Evolutionary conservation across 2,113 vertebrate genomes (phyloP), one percentile per base, ranked within the genome.

Genomic region (Embiotoca jacksoni): DNA sequence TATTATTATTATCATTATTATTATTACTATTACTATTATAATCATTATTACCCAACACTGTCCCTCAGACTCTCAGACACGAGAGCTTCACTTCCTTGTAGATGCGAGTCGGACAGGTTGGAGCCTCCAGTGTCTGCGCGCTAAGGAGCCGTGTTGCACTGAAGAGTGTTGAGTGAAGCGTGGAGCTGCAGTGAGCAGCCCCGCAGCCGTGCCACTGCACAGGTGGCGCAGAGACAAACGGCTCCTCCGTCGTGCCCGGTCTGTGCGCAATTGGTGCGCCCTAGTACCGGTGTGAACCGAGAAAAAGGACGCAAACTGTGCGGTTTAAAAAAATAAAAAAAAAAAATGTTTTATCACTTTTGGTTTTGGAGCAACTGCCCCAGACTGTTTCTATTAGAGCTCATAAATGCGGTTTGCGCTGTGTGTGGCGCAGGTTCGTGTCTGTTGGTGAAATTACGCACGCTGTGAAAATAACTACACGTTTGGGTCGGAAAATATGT

Each of bases 31-130:
- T 47, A 61, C 54, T 57, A 32, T 30, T n/a, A 15, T 39, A 30
- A 33, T 33, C 7, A 7, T 30, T 33, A 4, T 70, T 49, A 11
- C 3, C 33, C 11, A 6, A 1, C 11, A 16, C 37, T 32, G 7
- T 35, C 46, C 8, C 52, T 14, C 13, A 54, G 61, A 30, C 31
- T 33, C 2, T 10, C 23, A 23, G 7, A 36, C 11, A 6, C 3
- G 9, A 30, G 11, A 44, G 30, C 9, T 72, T 36, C 44, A 83
- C 81, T 91, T 86, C 81, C 84, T 80, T 62, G 79, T 83, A 81
- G n/a, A 65, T 63, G 62, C 15, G 56, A 13, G 60, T 76, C 61
- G 16, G 82, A 84, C 84, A 89, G 80, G 80, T 89, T 84, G 54
- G 50, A 73, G 31, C 6, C 30, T 36, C 54, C 23, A 39, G n/a